Percentiles rank a stretch among this genome's conserved stretches.
Conservation (phyloP, 2,888 invertebrate genomes). For the Ormia ochracea region DNA sequence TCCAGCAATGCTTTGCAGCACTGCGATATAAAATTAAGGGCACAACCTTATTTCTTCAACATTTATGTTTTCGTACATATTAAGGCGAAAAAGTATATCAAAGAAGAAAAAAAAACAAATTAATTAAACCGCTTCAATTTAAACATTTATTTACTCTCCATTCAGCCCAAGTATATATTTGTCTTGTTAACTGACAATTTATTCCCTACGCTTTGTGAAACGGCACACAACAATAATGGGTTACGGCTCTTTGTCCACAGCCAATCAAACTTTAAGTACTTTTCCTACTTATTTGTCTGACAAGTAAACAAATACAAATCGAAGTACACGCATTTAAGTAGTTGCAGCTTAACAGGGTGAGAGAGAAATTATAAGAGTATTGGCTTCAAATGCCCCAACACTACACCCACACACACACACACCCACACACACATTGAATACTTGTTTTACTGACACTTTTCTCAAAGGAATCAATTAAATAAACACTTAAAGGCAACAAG, state of each 20-base stretch:
- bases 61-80: too few species aligned
- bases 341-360: slow-evolving; percentile 23
- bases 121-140: slow-evolving; percentile 49
- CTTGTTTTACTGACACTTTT: slow-evolving; percentile 59
- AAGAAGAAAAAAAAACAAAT: neutral
- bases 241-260: slow-evolving; percentile 57
- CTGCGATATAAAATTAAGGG: too few species aligned
- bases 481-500: slow-evolving; percentile 66
- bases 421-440: neutral
- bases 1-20: too few species aligned
- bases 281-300: slow-evolving; percentile 57
- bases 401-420: neutral
- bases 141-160: slow-evolving; percentile 18
- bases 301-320: slow-evolving; percentile 11
- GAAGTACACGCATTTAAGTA: slow-evolving; percentile 63
- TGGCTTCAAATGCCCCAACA: slow-evolving; percentile 23
- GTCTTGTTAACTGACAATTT: slow-evolving; percentile 61
- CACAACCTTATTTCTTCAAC: too few species aligned
- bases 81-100: too few species aligned
- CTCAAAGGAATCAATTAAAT: slow-evolving; percentile 71
- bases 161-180: slow-evolving; percentile 34
- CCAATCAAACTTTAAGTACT: slow-evolving; percentile 71
- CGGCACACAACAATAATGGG: slow-evolving; percentile 31
- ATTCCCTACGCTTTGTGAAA: slow-evolving; percentile 46
- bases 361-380: slow-evolving; percentile 4